These are phyloP conservation scores for Rhagonycha fulva DNA, from an alignment of 2,888 invertebrate species.

Conservation along the genomic window DNA sequence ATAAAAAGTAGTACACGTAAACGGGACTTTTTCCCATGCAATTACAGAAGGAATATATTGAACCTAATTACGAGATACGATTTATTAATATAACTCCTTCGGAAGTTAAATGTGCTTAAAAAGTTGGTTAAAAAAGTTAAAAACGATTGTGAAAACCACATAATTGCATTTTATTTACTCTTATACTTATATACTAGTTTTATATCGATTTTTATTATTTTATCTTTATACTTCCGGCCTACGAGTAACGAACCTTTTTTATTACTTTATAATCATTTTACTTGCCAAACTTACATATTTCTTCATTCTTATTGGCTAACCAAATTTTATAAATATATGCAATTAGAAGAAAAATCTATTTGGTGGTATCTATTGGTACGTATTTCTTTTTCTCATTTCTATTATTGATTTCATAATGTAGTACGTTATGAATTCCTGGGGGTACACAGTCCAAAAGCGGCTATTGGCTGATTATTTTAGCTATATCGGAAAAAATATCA, in stretches of 20 bases:
- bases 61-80: constrained; percentile 23
- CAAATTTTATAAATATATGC: too few relatives aligned
- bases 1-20: constrained; percentile 27
- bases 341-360: too few relatives aligned
- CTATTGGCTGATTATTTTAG: too few relatives aligned
- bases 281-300: background rate
- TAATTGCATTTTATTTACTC: constrained; percentile 13
- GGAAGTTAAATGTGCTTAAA: constrained; percentile 3
- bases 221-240: background rate
- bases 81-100: constrained; percentile 28
- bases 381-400: too few relatives aligned
- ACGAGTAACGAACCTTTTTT: background rate
- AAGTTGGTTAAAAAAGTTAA: constrained; percentile 5
- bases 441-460: too few relatives aligned
- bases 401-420: too few relatives aligned
- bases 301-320: background rate
- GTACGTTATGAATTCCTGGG: too few relatives aligned
- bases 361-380: too few relatives aligned
- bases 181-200: constrained; percentile 3
- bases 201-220: background rate
- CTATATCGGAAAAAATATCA: too few relatives aligned
- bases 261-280: background rate
- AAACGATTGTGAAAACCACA: constrained; percentile 10
- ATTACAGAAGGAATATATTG: constrained; percentile 26
- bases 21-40: constrained; percentile 27